Percentiles rank a stretch among this genome's conserved stretches.
phyloP scores from a whole-genome alignment of 2,888 invertebrate genomes.

The Synergus gifuensis region DNA sequence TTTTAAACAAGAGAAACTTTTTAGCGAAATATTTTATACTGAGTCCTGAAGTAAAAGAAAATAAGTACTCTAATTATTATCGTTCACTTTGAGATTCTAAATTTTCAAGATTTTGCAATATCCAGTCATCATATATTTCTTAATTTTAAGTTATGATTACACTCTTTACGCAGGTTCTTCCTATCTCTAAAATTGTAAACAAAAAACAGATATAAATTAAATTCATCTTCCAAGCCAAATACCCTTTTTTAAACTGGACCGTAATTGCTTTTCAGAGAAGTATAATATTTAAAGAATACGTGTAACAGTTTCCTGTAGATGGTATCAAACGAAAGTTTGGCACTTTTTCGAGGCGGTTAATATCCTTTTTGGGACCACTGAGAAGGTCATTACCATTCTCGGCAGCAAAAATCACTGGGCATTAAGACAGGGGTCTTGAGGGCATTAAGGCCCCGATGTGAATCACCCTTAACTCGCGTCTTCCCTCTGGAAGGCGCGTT shows the following conservation, averaged over 20 bases:
- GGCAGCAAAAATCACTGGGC: conserved; percentile 35
- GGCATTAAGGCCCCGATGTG: conserved; percentile 33
- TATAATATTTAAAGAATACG: neutral
- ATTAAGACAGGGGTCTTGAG: conserved; percentile 17
- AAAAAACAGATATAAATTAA: neutral
- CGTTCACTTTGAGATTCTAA: neutral
- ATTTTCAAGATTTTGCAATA: neutral
- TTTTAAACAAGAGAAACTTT: neutral
- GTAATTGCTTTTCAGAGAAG: conserved; percentile 30
- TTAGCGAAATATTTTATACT: neutral
- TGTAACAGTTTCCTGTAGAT: conserved; percentile 25
- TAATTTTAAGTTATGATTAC: too few relatives aligned
- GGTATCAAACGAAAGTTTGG: conserved; percentile 27
- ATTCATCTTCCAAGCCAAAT: neutral
- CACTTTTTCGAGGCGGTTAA: conserved; percentile 27
- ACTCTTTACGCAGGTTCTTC: too few relatives aligned
- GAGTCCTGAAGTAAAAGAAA: neutral
- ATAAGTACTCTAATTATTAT: neutral
- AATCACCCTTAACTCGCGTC: conserved; percentile 27
- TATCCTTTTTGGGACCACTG: conserved; percentile 26
- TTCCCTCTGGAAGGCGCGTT: conserved; percentile 8
- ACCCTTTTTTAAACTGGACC: neutral
- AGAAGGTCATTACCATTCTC: conserved; percentile 39
- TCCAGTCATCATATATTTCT: too few relatives aligned
- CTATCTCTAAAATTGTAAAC: too few relatives aligned